These are phyloP conservation scores for Xenopus laevis DNA, from an alignment of 2,113 vertebrate genomes.

Conservation along the genomic window DNA sequence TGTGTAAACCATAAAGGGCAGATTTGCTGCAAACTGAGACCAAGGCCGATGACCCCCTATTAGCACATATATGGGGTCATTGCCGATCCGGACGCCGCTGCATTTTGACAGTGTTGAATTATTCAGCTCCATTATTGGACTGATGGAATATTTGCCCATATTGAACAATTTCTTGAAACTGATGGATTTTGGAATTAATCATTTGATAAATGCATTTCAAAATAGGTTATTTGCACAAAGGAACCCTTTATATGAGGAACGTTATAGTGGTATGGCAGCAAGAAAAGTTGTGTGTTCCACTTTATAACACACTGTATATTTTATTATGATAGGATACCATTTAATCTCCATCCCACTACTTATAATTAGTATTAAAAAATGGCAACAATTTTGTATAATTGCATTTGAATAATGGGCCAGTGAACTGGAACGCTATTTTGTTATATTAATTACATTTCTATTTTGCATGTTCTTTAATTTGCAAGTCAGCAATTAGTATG, in stretches of 20 bases:
- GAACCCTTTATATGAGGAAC: background rate
- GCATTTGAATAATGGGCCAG: constrained; percentile 41
- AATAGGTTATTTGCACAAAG: too few relatives aligned
- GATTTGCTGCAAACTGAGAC: too few relatives aligned
- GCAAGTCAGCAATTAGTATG: constrained; percentile 39
- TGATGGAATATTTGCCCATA: too few relatives aligned
- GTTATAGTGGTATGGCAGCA: background rate
- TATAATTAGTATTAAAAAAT: constrained; percentile 41
- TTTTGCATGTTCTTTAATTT: constrained; percentile 40
- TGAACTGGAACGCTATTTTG: constrained; percentile 38
- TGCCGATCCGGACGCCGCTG: too few relatives aligned
- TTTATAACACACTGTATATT: background rate
- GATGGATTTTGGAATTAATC: too few relatives aligned
- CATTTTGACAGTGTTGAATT: too few relatives aligned
- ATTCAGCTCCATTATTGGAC: too few relatives aligned
- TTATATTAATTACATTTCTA: constrained; percentile 44
- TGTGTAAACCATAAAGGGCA: too few relatives aligned
- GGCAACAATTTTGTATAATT: constrained; percentile 27
- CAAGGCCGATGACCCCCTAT: too few relatives aligned
- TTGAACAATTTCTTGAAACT: too few relatives aligned
- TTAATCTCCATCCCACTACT: constrained; percentile 9
- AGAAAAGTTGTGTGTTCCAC: background rate
- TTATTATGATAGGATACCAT: background rate
- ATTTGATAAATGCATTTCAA: too few relatives aligned
- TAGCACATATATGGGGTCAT: too few relatives aligned